Percentiles rank a stretch among this genome's conserved stretches.
phyloP scores from a whole-genome alignment of 2,888 invertebrate species.

The Gortyna flavago region DNA sequence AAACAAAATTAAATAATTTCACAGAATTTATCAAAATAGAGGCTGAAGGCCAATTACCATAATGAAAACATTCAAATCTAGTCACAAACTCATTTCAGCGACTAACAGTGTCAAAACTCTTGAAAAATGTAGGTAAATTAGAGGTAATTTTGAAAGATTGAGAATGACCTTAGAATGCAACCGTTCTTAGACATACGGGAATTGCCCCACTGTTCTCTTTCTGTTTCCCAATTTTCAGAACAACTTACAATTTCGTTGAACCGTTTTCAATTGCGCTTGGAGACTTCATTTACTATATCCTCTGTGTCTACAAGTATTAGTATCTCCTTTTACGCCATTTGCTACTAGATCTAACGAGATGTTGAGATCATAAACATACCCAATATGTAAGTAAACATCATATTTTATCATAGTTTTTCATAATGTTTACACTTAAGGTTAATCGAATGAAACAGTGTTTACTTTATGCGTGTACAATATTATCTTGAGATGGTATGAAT shows the following conservation, averaged over 20 bases:
- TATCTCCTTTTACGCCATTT: constrained; percentile 43
- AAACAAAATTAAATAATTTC: no score
- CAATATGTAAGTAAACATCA: constrained; percentile 50
- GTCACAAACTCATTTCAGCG: background rate
- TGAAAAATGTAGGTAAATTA: background rate
- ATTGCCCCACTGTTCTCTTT: background rate
- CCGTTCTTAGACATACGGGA: no score
- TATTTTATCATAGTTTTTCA: constrained; percentile 63
- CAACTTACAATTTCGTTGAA: background rate
- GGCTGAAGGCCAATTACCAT: background rate
- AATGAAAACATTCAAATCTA: background rate
- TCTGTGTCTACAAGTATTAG: constrained; percentile 10
- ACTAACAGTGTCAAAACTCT: background rate
- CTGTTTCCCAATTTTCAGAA: background rate
- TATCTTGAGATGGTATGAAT: constrained; percentile 36
- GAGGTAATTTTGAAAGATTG: background rate
- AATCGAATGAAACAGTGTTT: constrained; percentile 47
- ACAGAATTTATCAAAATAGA: background rate
- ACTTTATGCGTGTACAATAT: constrained; percentile 45
- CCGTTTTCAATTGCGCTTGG: background rate
- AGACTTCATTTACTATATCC: constrained; percentile 1
- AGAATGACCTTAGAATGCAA: background rate
- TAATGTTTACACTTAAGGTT: constrained; percentile 59
- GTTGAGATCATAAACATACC: constrained; percentile 34
- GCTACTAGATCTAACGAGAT: constrained; percentile 34